Evolutionary conservation across 2,113 vertebrate genomes (phyloP), one percentile per base, ranked within the genome.

Genomic region (Empidonax traillii): DNA sequence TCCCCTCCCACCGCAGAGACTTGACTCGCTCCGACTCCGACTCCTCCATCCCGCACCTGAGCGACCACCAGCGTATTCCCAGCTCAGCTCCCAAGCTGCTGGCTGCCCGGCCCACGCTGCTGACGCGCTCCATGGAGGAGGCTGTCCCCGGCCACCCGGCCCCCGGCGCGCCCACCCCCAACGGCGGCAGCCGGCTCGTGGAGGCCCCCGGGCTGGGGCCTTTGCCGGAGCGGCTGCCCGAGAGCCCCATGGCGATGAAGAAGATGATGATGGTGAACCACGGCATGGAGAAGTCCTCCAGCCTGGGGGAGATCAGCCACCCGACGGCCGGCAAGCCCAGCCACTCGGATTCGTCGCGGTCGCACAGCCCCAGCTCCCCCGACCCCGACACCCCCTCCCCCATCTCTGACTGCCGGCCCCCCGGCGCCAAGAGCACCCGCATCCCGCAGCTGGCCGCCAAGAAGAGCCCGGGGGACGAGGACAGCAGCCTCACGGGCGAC

Each of bases 1-100:
- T 51, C 27, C 33, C 37, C 31, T 71, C 21, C 66, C 95, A 51
- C 85, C 94, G n/a, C 96, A 99, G 99, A 98, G 99, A 99, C 95
- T 96, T 99, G 85, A 99, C 99, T 90, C 99, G 98, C 96, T 99
- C 99, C 11, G 99, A 99, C 96, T 99, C 99, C 1, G 99, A 99
- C 92, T 99, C 99, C 69, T 99, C 98, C 96, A 98, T 99, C 94
- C 98, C 98, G 28, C 99, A 99, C 96, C 97, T 97, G 92, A 98
- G 98, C 82, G 99, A 99, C 72, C 97, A 94, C 20, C 98, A 92
- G 63, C 98, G 98, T 3, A 44, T 98, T 1, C 95, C 98, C 65
- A 96, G 98, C 97, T 91, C 97, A 2, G 97, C 97, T 4, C 96
- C 98, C 93, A 98, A 98, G 96, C 97, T 97, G 55, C 96, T 98